These are phyloP conservation scores for Tenodera sinensis DNA, from an alignment of 2,888 invertebrate species.

Conservation along the genomic window DNA sequence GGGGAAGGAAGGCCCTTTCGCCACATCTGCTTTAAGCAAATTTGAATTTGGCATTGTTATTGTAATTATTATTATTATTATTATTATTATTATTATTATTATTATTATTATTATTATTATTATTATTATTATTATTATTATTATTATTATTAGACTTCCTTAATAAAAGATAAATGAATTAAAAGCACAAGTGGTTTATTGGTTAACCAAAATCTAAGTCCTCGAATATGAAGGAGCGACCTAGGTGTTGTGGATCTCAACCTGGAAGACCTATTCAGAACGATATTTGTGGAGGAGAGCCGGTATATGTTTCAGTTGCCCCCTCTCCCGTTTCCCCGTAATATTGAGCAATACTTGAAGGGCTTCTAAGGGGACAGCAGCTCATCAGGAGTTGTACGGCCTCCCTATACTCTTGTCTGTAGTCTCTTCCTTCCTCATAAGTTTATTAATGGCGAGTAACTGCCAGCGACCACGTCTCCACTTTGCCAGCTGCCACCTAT, in stretches of 20 bases:
- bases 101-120: no score
- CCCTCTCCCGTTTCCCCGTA: neutral
- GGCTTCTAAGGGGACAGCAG: conserved; percentile 20
- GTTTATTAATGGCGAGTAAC: neutral
- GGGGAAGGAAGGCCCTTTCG: no score
- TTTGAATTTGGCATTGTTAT: no score
- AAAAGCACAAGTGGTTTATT: no score
- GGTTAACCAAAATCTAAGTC: neutral
- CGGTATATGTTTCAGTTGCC: conserved; percentile 1
- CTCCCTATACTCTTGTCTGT: neutral
- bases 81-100: no score
- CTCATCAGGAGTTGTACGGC: conserved; percentile 28
- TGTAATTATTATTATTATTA: no score
- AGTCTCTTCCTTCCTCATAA: neutral
- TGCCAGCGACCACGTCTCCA: neutral
- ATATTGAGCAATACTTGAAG: conserved; percentile 10
- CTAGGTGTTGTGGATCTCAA: neutral
- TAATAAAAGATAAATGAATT: no score
- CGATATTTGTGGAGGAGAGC: neutral
- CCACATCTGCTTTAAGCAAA: no score
- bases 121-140: no score
- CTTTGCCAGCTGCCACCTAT: neutral
- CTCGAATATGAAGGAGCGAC: neutral
- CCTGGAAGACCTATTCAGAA: neutral
- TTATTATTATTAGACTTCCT: no score